Base-by-base conservation (phyloP, 2,113 vertebrate genomes). In the Myotis lucifugus region DNA sequence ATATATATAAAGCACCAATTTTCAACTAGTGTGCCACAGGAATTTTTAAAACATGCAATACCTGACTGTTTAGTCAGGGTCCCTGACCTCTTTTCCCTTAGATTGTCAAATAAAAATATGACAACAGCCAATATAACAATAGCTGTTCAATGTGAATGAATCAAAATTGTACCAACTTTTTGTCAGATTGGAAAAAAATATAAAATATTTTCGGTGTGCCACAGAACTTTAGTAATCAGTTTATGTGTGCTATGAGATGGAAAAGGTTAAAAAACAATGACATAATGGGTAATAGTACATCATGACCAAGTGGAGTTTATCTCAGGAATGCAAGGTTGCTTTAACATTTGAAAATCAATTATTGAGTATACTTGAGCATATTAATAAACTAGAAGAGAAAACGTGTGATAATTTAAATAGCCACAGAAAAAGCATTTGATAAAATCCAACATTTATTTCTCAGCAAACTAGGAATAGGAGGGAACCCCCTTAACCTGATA, bases 331-430 rank as follows among this genome's bases (percentile, higher is more conserved):
- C 59, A 84, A 78, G 27, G 1, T 72, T 92, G 21, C 27, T 88
- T 76, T 77, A 76, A 95, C 67, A 70, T 70, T 70, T 70, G 70
- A 83, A 84, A 89, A 79, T 66, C 52, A 54, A 21, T 85, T 50
- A 93, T 13, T 85, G 72, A 77, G 46, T 78, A 50, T 78, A 72
- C 3, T 27, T 64, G 21, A 64, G 42, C 27, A 78, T 70, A 84
- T 70, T 34, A 78, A 78, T 6, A 52, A 84, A 66, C 27, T 40
- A 56, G 66, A 54, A 34, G 37, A 48, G 46, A 81, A 66, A 82
- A 34, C 6, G 25, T 59, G 21, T 66, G 10, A 25, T 66, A 21
- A 74, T 90, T 79, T 90, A 32, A 59, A 37, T 82, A 86, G 15
- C 40, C 21, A 73, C 11, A 73, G 29, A 59, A 54, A 64, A 34